Evolutionary conservation across 35 echinoderm and acorn worm genomes (phyloP), one percentile per base, ranked within the genome.

Genomic region (Lytechinus pictus): DNA sequence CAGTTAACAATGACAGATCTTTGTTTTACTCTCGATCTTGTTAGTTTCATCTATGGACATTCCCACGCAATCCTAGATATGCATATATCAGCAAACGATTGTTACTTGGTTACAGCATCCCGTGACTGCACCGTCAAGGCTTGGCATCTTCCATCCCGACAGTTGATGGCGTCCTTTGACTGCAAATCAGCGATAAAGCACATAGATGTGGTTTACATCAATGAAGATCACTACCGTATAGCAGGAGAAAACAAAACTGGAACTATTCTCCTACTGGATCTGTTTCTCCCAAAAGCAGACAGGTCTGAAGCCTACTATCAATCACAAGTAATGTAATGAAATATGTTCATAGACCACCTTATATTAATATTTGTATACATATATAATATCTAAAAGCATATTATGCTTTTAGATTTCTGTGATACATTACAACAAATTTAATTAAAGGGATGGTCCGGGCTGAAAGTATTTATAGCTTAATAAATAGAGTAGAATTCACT

Each of bases 111-210:
- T 16, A 97, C 96, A 0, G 94, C 96, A 53, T 98, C 97, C 14
- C 94, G 97, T 28, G 97, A 98, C 60, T 98, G 97, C 89, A 97
- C 95, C 55, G 33, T 98, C 19, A 98, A 97, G 86, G 97, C 95
- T 6, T 98, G 97, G 97, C 93, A 97, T 95, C 55, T 98, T 88
- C 57, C 93, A 3, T 92, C 95, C 10, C 93, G 87, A 24, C 54
- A 93, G 72, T 53, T 96, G 88, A 44, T 98, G 87, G 95, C 96
- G 9, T 97, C 97, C 8, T 98, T 98, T 57, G 95, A 98, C 94
- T 97, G 96, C 92, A 94, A 97, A 52, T 98, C 93, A 53, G 96
- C 97, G 94, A 93, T 98, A 60, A 98, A 98, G 57, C 87, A 87
- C 92, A 95, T 98, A 33, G 94, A 86, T 51, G 60, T 96, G 56